Evolutionary conservation across 2,113 vertebrate genomes (phyloP).

Genomic region (Pedetes capensis): DNA sequence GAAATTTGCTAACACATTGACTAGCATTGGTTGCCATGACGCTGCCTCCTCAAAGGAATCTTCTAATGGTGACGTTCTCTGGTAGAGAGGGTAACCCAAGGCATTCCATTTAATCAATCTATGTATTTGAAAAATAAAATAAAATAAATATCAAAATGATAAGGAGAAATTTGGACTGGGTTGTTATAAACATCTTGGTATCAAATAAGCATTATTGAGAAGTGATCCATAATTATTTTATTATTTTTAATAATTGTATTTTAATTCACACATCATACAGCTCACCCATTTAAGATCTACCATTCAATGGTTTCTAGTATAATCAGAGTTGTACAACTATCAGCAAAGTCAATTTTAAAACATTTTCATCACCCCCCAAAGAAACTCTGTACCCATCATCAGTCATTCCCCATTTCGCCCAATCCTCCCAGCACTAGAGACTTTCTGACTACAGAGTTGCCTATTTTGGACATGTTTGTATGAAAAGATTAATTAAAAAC

Average conservation of each 20-base stretch:
- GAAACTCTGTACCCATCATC: not conserved
- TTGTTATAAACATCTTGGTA: not conserved
- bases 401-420: too few species aligned
- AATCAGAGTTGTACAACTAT: not conserved
- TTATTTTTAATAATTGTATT: too few species aligned
- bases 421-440: not conserved
- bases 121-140: not conserved
- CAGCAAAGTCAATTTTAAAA: too few species aligned
- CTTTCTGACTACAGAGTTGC: too few species aligned
- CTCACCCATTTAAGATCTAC: too few species aligned
- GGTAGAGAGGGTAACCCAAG: too few species aligned
- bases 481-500: not conserved
- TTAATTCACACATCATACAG: too few species aligned
- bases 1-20: not conserved
- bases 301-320: too few species aligned
- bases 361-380: not conserved
- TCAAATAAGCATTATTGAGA: not conserved
- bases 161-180: not conserved
- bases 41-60: not conserved
- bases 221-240: not conserved
- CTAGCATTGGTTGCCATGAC: too few species aligned
- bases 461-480: too few species aligned
- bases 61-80: not conserved
- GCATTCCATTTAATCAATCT: not conserved
- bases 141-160: not conserved